Conservation (phyloP, 2,113 vertebrate genomes). For the Paramisgurnus dabryanus region DNA sequence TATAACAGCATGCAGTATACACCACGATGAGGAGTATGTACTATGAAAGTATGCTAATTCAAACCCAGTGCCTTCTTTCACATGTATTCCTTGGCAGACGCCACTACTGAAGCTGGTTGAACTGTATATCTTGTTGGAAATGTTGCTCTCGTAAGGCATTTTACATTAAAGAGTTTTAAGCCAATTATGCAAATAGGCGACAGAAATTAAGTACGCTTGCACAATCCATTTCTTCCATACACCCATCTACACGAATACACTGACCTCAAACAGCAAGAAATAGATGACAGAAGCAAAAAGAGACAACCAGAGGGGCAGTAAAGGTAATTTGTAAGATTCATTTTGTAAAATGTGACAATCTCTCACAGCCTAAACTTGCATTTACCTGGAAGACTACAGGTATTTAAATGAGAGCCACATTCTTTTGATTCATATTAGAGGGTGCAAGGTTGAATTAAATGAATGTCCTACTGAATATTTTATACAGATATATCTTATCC, state of each 20-base stretch:
- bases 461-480: conserved; percentile 38
- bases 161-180: conserved; percentile 10
- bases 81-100: background rate
- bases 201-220: conserved; percentile 2
- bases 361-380: background rate
- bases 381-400: background rate
- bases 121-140: background rate
- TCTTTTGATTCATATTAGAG: background rate
- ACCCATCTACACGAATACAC: background rate
- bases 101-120: background rate
- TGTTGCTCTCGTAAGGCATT: background rate
- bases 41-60: background rate
- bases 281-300: background rate
- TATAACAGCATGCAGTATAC: background rate
- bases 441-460: background rate
- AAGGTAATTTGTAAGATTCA: background rate
- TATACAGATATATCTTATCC: conserved; percentile 1
- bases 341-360: background rate
- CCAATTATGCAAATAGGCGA: conserved; percentile 11
- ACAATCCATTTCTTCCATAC: background rate
- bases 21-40: background rate
- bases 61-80: background rate
- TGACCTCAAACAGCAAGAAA: background rate
- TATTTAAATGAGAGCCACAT: background rate
- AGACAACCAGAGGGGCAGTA: background rate